Conservation (phyloP, 1,140 invertebrate genomes). For the Musca vetustissima region DNA sequence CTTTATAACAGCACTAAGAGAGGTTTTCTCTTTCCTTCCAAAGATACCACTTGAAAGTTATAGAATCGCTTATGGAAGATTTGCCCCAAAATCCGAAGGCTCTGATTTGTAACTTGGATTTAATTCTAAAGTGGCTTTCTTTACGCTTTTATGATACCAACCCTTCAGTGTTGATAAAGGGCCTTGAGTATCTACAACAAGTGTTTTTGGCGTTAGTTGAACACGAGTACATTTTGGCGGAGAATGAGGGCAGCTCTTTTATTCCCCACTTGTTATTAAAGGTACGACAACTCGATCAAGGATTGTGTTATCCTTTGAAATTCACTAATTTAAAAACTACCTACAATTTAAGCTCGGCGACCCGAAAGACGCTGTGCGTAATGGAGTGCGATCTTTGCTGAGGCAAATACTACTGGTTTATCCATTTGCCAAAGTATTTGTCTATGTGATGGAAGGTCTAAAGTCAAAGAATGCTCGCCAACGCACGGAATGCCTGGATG, state of each 20-base stretch:
- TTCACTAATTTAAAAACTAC: not conserved
- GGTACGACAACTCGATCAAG: constrained; percentile 57
- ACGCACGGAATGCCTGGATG: constrained; percentile 93
- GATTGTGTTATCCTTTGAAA: not conserved
- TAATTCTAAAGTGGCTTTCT: constrained; percentile 95
- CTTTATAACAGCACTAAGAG: no score
- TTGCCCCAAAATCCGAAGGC: constrained; percentile 74
- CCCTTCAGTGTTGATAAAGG: constrained; percentile 93
- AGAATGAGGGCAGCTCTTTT: constrained; percentile 90
- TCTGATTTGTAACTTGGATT: constrained; percentile 87
- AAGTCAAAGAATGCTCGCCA: constrained; percentile 97
- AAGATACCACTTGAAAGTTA: constrained; percentile 88
- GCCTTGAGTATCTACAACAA: constrained; percentile 84
- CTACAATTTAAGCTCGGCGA: constrained; percentile 77
- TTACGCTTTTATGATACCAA: constrained; percentile 97
- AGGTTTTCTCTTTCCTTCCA: no score
- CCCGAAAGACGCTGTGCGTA: constrained; percentile 91
- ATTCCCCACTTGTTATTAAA: constrained; percentile 92
- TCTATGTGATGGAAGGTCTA: constrained; percentile 89
- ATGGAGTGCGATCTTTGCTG: constrained; percentile 83
- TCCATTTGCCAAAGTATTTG: constrained; percentile 86
- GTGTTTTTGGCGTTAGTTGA: constrained; percentile 82
- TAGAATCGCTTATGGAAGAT: constrained; percentile 86
- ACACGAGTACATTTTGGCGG: constrained; percentile 81
- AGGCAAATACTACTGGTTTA: constrained; percentile 85